phyloP scores from a whole-genome alignment of 2,888 invertebrate genomes.

The Tipula vernalis region DNA sequence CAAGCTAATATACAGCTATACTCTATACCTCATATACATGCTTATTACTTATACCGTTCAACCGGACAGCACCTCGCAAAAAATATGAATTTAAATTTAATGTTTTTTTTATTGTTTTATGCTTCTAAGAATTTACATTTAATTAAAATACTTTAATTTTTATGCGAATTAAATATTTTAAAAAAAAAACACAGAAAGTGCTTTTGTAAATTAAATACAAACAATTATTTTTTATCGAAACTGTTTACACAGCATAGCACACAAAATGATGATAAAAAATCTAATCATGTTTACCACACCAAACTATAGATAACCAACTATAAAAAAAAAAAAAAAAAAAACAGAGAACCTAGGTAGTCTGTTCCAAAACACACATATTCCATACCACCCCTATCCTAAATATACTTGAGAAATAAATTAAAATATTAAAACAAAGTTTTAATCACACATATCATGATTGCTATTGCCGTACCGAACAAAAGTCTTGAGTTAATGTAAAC shows the following conservation, averaged over 20 bases:
- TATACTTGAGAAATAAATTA: background rate
- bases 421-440: background rate
- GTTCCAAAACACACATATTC: background rate
- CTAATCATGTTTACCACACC: background rate
- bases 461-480: background rate
- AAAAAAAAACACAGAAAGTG: background rate
- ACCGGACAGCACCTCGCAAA: background rate
- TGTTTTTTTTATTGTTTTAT: background rate
- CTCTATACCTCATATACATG: no score
- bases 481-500: background rate
- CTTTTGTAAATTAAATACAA: background rate
- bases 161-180: background rate
- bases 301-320: background rate
- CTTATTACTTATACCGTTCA: background rate
- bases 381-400: background rate
- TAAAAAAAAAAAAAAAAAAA: background rate
- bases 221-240: background rate
- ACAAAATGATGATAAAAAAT: background rate
- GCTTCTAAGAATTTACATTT: background rate
- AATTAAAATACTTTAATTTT: background rate
- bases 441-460: background rate
- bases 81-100: background rate
- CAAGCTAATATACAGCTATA: no score
- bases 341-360: no score
- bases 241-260: background rate